Evolutionary conservation across 2,888 invertebrate species (phyloP), one percentile per base, ranked within the genome.

Genomic region (Drosophila putrida): DNA sequence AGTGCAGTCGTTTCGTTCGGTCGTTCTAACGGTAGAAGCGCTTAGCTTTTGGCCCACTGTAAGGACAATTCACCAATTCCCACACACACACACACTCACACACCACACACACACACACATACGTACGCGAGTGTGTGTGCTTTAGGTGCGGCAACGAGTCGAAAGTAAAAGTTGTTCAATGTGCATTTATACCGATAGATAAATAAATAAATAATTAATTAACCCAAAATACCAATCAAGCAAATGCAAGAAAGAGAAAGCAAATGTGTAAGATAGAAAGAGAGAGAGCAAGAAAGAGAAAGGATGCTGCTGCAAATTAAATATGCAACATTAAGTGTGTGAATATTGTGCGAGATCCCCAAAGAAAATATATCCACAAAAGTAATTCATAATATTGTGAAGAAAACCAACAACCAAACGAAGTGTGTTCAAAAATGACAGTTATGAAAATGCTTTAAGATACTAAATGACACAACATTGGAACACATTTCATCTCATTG

Each of bases 1-100:
- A 90, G 90, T 89, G 89, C 87, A 91, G 89, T 90, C 90, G 90
- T 84, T 71, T 79, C 83, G 91, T 89, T 79, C 90, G 87, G 91
- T 90, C 91, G 88, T 78, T 78, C 73, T 69, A 81, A 63, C 88
- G 84, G 78, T 63, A 63, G 68, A 73, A 65, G 54, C 71, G 71
- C 77, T 58, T 49, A 38, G 75, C 61, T 55, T 67, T 67, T 78
- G 72, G 88, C 69, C 71, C 55, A 78, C 66, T 63, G 67, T 71
- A 72, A 75, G 78, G 69, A 77, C 75, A 58, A 47, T 47, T 68
- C 27, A 47, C 63, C 49, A 71, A 63, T 50, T 73, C 51, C 36
- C 10, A 46, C 58, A 59, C 54, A 61, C 49, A 58, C 47, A 41
- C 46, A 46, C 36, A 51, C 33, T 44, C 44, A 54, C 57, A 41